Evolutionary conservation across 2,113 vertebrate genomes (phyloP), one percentile per base, ranked within the genome.

Genomic region (Tachycineta bicolor): DNA sequence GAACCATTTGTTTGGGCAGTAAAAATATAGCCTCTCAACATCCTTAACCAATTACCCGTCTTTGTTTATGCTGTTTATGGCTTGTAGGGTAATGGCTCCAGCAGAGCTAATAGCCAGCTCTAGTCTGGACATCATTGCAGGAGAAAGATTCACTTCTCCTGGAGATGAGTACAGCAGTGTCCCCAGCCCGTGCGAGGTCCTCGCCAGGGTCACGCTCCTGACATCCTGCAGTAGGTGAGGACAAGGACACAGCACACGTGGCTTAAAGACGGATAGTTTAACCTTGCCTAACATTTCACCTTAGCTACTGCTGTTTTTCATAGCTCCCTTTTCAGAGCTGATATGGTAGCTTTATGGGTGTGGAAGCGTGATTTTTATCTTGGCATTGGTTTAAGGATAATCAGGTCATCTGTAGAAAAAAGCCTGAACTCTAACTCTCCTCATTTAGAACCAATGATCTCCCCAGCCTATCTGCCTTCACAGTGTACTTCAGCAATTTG

Each of bases 251-350:
- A n/a, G 63, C 71, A 11, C 12, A 76, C 4, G 22, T 26, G 0
- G 12, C 70, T 83, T 60, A 65, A 53, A 91, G 88, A 90, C 10
- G 0, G 19, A 60, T 53, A 68, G 73, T 69, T 94, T 85, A 80
- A 89, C 94, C 91, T 96, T 68, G 28, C 43, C 64, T 93, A 78
- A 81, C 78, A 41, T 65, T 94, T 96, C 83, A 71, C 90, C 76
- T 86, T 50, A 24, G 63, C 69, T 68, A 3, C 73, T n/a, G 24
- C n/a, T 82, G n/a, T 62, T 70, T 88, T 75, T 33, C 74, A 65
- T 52, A 84, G 25, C 59, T 73, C 33, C 44, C 12, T 65, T n/a
- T 33, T 60, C 65, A 28, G 44, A 62, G 52, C 52, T 70, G 76
- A 47, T 62, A 44, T 33, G 52, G 46, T 46, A 60, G 74, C 28